phyloP scores from a whole-genome alignment of 2,113 vertebrate genomes.

The Chaenogobius annularis region DNA sequence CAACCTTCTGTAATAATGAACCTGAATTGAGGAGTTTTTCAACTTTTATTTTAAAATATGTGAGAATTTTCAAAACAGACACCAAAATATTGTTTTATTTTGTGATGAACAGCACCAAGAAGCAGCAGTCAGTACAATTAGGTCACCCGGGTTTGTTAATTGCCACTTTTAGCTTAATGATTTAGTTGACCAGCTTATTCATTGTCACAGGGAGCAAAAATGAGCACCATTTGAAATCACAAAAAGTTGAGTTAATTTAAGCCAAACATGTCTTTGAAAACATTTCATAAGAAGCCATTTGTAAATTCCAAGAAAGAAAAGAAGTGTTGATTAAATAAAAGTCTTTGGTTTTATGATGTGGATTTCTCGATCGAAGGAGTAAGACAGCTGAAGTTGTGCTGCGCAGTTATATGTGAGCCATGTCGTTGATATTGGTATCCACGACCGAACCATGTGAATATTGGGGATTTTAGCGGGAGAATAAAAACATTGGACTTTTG shows the following conservation, averaged over 20 bases:
- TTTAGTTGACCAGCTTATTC: conserved; percentile 44
- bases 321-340: background rate
- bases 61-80: background rate
- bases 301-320: too few species aligned
- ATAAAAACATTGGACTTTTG: background rate
- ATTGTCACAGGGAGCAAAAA: conserved; percentile 28
- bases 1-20: background rate
- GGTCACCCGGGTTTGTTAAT: conserved; percentile 20
- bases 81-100: conserved; percentile 64
- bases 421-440: conserved; percentile 37
- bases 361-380: conserved; percentile 42
- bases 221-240: conserved; percentile 39
- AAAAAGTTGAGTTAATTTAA: conserved; percentile 8
- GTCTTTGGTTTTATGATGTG: conserved; percentile 24
- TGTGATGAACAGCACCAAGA: conserved; percentile 35
- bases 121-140: conserved; percentile 53
- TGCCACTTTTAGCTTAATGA: conserved; percentile 33
- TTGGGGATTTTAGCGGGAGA: conserved; percentile 8
- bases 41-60: background rate
- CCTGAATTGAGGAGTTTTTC: background rate
- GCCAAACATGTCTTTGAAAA: background rate
- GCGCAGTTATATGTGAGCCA: conserved; percentile 28
- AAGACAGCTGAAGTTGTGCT: conserved; percentile 36
- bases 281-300: background rate
- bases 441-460: conserved; percentile 38